These are phyloP conservation scores for Ameiurus melas DNA, from an alignment of 2,113 vertebrate species.

Conservation along the genomic window DNA sequence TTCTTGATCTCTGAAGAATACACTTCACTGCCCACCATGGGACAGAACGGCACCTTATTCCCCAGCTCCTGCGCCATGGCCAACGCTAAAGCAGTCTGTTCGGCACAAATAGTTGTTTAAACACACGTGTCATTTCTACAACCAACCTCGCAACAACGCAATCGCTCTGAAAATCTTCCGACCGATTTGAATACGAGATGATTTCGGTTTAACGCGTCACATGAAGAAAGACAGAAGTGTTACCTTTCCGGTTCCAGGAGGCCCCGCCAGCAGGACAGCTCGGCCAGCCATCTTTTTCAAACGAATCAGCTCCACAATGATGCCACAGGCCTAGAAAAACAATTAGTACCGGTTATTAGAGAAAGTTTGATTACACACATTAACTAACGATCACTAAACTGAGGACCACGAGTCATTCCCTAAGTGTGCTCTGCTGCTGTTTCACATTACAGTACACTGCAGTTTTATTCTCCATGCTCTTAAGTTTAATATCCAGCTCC, in stretches of 20 bases:
- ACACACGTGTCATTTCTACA: neutral
- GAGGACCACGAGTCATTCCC: too few species aligned
- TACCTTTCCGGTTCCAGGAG: conserved; percentile 98
- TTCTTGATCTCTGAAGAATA: conserved; percentile 99
- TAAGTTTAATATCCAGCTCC: neutral
- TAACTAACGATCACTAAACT: neutral
- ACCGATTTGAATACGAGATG: neutral
- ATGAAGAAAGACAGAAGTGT: neutral
- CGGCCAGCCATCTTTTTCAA: conserved; percentile 98
- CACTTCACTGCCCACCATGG: conserved; percentile 98
- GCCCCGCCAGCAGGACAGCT: conserved; percentile 91
- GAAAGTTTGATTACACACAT: neutral
- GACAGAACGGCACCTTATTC: conserved; percentile 97
- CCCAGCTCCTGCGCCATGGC: conserved; percentile 96
- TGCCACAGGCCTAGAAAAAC: conserved; percentile 84
- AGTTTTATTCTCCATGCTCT: neutral
- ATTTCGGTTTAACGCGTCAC: neutral
- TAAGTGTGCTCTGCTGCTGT: neutral
- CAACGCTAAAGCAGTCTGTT: conserved; percentile 90
- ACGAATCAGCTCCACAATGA: conserved; percentile 96
- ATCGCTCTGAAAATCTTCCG: neutral
- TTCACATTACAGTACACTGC: neutral
- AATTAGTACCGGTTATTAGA: neutral
- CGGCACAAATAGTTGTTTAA: conserved; percentile 25
- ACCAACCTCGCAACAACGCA: neutral